Base-by-base conservation (phyloP, 2,113 vertebrate genomes). In the Elanoides forficatus region DNA sequence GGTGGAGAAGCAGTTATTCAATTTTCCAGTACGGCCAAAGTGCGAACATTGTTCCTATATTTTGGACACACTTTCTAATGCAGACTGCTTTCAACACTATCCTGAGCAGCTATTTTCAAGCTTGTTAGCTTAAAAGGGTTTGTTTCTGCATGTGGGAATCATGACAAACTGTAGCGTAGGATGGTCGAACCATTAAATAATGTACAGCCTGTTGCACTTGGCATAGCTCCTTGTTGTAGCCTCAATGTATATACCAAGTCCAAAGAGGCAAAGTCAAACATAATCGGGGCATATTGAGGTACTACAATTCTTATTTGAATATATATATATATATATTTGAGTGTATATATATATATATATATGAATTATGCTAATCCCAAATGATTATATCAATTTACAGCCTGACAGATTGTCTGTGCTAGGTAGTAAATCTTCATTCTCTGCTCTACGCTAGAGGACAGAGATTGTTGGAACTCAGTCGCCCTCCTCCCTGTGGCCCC, bases 271-370 rank as follows among this genome's bases (percentile, higher is more conserved):
- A 62, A 96, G 23, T 25, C 67, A 50, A 81, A 15, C 8, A 8
- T n/a, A 3, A 3, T 1, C 1, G 0, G 26, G 59, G 3, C n/a
- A n/a, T 10, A 3, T 3, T 23, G 43, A 34, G 62, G 62, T 67
- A 42, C 56, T 59, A 2, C n/a, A 47, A 5, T 20, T 47, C 60
- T 42, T 36, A 22, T 10, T 80, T 83, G 34, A 36, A 30, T 17
- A 26, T 36, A 2, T 30, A 2, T 22, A 7, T 18, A 13, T 50
- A 2, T 53, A 5, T 74, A 2, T 47, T 0, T 36, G n/a, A n/a
- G 0, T 62, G 7, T 53, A 5, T 74, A 4, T 52, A 2, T 43
- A 2, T 10, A 3, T 30, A 1, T 47, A 11, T 67, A 5, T n/a
- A 8, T 43, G 32, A 68, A 63, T 90, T 45, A 50, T 36, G 36